Base-by-base conservation (phyloP, 2,888 invertebrate species). In the Parnassius glacialis region DNA sequence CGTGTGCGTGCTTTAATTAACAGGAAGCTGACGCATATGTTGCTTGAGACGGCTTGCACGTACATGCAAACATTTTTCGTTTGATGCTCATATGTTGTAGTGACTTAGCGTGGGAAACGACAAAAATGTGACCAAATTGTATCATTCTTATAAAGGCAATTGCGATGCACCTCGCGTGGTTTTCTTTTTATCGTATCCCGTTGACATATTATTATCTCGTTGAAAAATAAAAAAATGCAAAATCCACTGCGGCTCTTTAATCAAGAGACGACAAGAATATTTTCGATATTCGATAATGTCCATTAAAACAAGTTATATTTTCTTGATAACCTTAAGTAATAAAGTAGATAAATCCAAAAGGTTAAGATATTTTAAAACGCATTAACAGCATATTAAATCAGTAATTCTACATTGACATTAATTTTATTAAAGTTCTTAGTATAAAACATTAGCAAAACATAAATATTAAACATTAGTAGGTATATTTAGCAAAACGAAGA, bases 11-110 rank as follows among this genome's bases (percentile, higher is more conserved):
- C 13, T 50, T 57, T 53, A 60, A 60, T 60, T 60, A 58, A 62
- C 58, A 62, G 62, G 62, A 62, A 62, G 45, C 58, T 62, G 62
- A 58, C 62, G 62, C 54, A 62, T 45, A 44, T 62, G 62, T 52
- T 43, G 54, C 50, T 50, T 57, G 50, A 42, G 44, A 20, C 13
- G 48, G 16, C 53, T 16, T n/a, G 13, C 52, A 50, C 25, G 48
- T 54, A 44, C 41, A 62, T 51, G 58, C 62, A 62, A 62, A 62
- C 62, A 62, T 51, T 62, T 62, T 62, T 62, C 50, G 52, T 54
- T 54, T 43, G 52, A 56, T 52, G 41, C 44, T 62, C 58, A 54
- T 54, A 45, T 53, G 58, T 57, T 56, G 1, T 25, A 53, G 43
- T 58, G 50, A 56, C 54, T 52, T 57, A 54, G 12, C 62, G 62